A percentile compares a stretch with the other conserved stretches of the same genome.
These are phyloP conservation scores for Catalaphyllia jardinei DNA, from an alignment of 64 coral and sea anemone species.

Conservation along the genomic window DNA sequence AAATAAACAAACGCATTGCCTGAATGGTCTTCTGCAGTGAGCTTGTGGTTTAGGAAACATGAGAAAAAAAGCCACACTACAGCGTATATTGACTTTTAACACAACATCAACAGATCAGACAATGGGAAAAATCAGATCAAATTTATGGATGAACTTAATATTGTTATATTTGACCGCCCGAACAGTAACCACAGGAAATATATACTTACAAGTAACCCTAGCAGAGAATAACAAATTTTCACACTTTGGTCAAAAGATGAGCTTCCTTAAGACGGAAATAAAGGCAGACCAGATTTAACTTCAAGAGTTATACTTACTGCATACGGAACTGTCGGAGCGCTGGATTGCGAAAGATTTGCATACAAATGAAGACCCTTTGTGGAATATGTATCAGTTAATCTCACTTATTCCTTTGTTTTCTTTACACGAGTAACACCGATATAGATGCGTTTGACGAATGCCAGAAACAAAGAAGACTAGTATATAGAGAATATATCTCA, in stretches of 20 bases:
- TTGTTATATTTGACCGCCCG: too few species aligned
- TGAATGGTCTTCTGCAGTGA: background rate
- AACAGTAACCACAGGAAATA: too few species aligned
- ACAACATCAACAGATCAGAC: too few species aligned
- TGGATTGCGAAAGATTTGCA: background rate
- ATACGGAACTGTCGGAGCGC: too few species aligned
- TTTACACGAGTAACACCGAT: background rate
- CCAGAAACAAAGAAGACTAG: background rate
- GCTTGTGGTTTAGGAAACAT: background rate
- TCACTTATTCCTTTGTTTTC: background rate
- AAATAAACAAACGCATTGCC: too few species aligned
- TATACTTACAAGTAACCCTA: too few species aligned
- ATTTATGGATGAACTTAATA: too few species aligned
- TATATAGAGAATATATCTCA: background rate
- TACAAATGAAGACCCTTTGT: background rate
- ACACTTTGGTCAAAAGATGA: background rate
- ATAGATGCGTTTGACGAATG: background rate
- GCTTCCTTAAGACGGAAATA: slow-evolving; percentile 1
- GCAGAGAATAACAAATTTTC: too few species aligned
- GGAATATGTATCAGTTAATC: background rate
- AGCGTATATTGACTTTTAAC: background rate
- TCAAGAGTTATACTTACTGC: too few species aligned
- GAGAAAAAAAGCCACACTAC: background rate
- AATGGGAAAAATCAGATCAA: too few species aligned
- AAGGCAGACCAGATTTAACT: background rate